phyloP scores from a whole-genome alignment of 1,140 invertebrate genomes.

The Ooceraea biroi region DNA sequence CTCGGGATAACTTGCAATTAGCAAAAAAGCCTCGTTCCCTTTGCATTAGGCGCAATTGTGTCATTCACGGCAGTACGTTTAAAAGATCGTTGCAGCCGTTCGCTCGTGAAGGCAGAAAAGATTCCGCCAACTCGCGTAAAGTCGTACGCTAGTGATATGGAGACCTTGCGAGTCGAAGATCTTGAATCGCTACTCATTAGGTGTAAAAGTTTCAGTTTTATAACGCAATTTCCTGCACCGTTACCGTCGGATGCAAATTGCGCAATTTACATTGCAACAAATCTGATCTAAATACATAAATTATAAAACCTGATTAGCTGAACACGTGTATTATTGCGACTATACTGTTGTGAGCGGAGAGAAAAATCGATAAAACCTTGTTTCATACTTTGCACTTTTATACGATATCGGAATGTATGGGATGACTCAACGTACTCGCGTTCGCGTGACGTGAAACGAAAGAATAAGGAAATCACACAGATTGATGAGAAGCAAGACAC shows the following conservation, averaged over 20 bases:
- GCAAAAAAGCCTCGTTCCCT: constrained; percentile 45
- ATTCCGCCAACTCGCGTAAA: not conserved
- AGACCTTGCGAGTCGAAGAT: constrained; percentile 24
- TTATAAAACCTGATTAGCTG: constrained; percentile 19
- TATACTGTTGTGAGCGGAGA: not conserved
- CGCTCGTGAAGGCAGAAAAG: constrained; percentile 25
- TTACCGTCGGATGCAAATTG: not conserved
- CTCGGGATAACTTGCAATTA: constrained; percentile 54
- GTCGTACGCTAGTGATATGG: too few relatives aligned
- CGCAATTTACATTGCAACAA: not conserved
- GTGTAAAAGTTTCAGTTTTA: constrained; percentile 18
- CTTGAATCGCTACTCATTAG: constrained; percentile 29
- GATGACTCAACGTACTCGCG: not conserved
- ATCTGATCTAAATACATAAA: constrained; percentile 22
- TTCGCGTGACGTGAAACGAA: not conserved
- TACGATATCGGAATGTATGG: not conserved
- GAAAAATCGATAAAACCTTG: not conserved
- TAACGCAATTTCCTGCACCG: constrained; percentile 26
- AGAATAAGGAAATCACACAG: not conserved
- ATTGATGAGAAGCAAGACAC: not conserved
- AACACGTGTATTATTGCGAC: not conserved
- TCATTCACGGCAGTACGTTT: constrained; percentile 43
- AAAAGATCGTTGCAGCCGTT: constrained; percentile 16
- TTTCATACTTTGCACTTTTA: not conserved
- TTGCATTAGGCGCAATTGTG: constrained; percentile 52